Percentiles rank a stretch among this genome's conserved stretches.
Evolutionary conservation across 2,888 invertebrate species (phyloP).

Genomic region (Entomobrya proxima): DNA sequence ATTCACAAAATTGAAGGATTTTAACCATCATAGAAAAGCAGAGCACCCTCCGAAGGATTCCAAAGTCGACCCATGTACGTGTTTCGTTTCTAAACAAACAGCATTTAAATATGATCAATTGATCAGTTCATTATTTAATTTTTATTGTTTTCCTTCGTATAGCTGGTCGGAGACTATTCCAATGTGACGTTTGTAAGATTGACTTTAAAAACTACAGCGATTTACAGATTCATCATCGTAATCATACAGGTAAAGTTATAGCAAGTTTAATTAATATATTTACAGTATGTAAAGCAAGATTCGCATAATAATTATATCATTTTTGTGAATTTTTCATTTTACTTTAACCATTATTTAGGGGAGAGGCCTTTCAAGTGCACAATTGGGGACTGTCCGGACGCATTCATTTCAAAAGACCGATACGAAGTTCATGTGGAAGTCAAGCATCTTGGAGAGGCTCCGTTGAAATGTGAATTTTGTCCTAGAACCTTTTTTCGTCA

Average conservation of each 20-base stretch:
- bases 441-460: constrained; percentile 37
- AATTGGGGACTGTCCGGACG: constrained; percentile 40
- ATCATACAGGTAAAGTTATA: too few species aligned
- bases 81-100: not conserved
- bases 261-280: too few species aligned
- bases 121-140: not conserved
- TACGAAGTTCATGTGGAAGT: constrained; percentile 58
- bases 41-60: constrained; percentile 34
- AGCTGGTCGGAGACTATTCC: constrained; percentile 19
- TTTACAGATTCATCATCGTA: constrained; percentile 49
- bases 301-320: too few species aligned
- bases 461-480: constrained; percentile 62
- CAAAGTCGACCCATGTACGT: not conserved
- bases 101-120: too few species aligned
- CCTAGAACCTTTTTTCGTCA: constrained; percentile 59
- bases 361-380: constrained; percentile 58
- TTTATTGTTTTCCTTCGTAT: not conserved
- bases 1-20: constrained; percentile 18
- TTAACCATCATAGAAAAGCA: not conserved
- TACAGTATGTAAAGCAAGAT: too few species aligned
- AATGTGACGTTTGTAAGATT: constrained; percentile 29
- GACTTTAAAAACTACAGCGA: constrained; percentile 29
- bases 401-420: constrained; percentile 52
- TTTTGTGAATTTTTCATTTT: too few species aligned
- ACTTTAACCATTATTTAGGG: too few species aligned